Evolutionary conservation across 2,888 invertebrate species (phyloP), one percentile per base, ranked within the genome.

Genomic region (Brachycybe producta): DNA sequence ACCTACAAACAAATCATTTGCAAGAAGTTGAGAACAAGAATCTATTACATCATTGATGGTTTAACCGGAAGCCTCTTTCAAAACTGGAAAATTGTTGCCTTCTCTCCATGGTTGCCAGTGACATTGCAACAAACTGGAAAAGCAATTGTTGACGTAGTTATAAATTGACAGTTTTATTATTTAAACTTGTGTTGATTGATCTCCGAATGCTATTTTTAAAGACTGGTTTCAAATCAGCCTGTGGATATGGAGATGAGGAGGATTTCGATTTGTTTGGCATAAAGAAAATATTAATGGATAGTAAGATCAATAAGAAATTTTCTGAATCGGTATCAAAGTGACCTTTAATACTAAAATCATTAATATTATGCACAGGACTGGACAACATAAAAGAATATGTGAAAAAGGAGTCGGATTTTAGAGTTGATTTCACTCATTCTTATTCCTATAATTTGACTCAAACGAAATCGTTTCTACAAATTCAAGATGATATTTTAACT

Each of bases 161-260:
- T 43, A n/a, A 32, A 30, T 44, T 19, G 3, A 26, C 32, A 21
- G 19, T 17, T 19, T 30, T 28, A 15, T 3, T 30, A 27, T 7
- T 7, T 7, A 17, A 38, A 13, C 38, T 11, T 7, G 13, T 38
- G 15, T 38, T 8, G 38, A 7, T 5, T 43, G 19, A 7, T 43
- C 19, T 8, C 11, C 23, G n/a, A 35, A 30, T 19, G 8, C 3
- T 45, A 13, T 45, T 8, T 26, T 41, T 17, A 8, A 17, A 47
- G 47, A 38, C 7, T 15, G 38, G 47, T 15, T 47, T 47, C 19
- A 27, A 35, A 24, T 24, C 13, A 26, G 34, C 34, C 27, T 47
- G 47, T n/a, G 38, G 34, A 17, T 38, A 43, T 28, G 43, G 24
- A 8, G 47, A 47, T n/a, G 47, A 47, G 7, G 47, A 38, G n/a